Evolutionary conservation across 2,113 vertebrate genomes (phyloP).

Genomic region (Gallinago undulata): DNA sequence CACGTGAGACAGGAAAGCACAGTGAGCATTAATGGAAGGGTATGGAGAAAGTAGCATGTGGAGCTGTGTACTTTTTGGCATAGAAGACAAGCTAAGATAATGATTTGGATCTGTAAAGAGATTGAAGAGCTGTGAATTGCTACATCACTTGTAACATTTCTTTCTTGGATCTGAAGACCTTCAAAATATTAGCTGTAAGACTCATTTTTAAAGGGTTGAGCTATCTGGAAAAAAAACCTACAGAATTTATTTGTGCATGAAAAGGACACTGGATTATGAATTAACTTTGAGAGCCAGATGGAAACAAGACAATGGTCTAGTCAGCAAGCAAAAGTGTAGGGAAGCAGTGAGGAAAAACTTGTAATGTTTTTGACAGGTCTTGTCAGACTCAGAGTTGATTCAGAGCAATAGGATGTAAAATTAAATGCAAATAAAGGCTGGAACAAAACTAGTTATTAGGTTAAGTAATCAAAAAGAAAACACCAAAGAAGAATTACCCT

Average conservation of each 20-base stretch:
- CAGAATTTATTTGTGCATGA: neutral
- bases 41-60: neutral
- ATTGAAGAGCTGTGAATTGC: conserved; percentile 4
- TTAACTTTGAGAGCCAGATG: neutral
- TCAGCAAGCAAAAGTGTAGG: neutral
- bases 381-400: neutral
- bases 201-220: neutral
- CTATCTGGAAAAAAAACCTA: neutral
- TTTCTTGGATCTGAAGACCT: neutral
- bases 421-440: neutral
- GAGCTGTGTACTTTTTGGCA: neutral
- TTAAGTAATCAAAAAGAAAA: neutral
- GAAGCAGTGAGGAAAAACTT: neutral
- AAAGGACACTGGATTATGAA: neutral
- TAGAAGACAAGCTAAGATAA: neutral
- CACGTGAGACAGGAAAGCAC: neutral
- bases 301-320: neutral
- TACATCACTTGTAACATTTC: neutral
- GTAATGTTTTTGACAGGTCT: neutral
- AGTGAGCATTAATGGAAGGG: neutral
- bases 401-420: neutral
- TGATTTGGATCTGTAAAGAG: neutral
- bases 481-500: neutral
- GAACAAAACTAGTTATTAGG: neutral
- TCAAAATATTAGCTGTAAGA: conserved; percentile 8